phyloP scores from a whole-genome alignment of 1,140 invertebrate genomes.

The Calephelis virginiensis region DNA sequence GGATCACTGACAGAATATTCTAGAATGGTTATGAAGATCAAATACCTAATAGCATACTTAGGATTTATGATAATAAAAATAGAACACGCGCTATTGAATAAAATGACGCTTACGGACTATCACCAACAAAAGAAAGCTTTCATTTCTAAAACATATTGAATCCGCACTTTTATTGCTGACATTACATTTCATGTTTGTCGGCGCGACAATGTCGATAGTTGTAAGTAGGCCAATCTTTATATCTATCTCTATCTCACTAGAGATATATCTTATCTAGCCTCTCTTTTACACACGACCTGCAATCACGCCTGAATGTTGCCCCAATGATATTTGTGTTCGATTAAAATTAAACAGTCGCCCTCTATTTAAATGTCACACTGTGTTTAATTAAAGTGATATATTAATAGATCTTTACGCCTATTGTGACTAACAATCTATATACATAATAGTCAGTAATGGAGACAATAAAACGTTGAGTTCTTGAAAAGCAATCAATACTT shows the following conservation, averaged over 20 bases:
- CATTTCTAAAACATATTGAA: conserved; percentile 12
- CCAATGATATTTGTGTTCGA: conserved; percentile 77
- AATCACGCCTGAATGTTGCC: conserved; percentile 54
- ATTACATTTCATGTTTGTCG: conserved; percentile 36
- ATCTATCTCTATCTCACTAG: conserved; percentile 54
- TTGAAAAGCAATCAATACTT: too few species aligned
- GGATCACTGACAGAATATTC: too few species aligned
- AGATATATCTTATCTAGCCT: conserved; percentile 39
- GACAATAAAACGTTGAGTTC: not conserved
- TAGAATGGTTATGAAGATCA: too few species aligned
- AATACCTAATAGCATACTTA: not conserved
- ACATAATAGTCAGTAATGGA: not conserved
- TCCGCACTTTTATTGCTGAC: conserved; percentile 13
- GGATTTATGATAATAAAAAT: not conserved
- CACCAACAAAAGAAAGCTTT: conserved; percentile 3
- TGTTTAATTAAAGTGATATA: conserved; percentile 72
- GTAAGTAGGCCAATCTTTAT: conserved; percentile 61
- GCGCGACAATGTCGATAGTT: conserved; percentile 61
- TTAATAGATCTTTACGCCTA: conserved; percentile 54
- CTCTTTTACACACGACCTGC: conserved; percentile 51
- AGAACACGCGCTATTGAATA: not conserved
- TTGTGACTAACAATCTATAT: conserved; percentile 7
- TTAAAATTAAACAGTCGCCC: conserved; percentile 76
- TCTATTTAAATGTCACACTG: conserved; percentile 75
- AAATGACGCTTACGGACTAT: not conserved